phyloP scores from a whole-genome alignment of 2,888 invertebrate species.

The Cybosia mesomella region DNA sequence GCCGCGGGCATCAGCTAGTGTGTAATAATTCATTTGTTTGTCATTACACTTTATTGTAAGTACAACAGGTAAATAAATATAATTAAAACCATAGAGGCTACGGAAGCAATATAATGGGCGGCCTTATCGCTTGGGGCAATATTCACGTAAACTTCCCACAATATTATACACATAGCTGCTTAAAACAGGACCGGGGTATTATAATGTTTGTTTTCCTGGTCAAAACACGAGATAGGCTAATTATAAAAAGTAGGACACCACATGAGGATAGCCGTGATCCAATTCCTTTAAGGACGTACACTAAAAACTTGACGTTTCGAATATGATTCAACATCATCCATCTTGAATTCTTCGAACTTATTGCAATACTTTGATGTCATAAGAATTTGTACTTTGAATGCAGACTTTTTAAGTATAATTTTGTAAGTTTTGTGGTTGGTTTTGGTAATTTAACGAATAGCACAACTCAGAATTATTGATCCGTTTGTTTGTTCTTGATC shows the following conservation, averaged over 20 bases:
- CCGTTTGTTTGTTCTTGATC: too few relatives aligned
- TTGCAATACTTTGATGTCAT: constrained; percentile 13
- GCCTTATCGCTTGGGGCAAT: background rate
- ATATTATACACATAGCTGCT: background rate
- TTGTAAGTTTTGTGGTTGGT: background rate
- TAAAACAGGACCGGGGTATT: constrained; percentile 4
- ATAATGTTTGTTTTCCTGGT: background rate
- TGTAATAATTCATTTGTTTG: too few relatives aligned
- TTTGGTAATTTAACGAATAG: background rate
- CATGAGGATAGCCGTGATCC: constrained; percentile 38
- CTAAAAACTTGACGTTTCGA: constrained; percentile 38
- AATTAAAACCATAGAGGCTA: background rate
- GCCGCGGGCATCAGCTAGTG: too few relatives aligned
- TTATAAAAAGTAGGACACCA: constrained; percentile 16
- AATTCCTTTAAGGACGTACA: constrained; percentile 41
- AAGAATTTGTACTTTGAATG: background rate
- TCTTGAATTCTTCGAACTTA: constrained; percentile 39
- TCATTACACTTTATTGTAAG: too few relatives aligned
- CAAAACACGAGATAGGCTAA: background rate
- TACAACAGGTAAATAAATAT: background rate
- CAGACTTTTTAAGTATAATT: background rate
- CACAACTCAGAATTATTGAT: too few relatives aligned
- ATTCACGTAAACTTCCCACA: background rate
- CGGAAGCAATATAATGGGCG: background rate
- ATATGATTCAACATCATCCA: constrained; percentile 46